Base-by-base conservation (phyloP, 35 echinoderm and acorn worm species). In the Acanthaster planci region DNA sequence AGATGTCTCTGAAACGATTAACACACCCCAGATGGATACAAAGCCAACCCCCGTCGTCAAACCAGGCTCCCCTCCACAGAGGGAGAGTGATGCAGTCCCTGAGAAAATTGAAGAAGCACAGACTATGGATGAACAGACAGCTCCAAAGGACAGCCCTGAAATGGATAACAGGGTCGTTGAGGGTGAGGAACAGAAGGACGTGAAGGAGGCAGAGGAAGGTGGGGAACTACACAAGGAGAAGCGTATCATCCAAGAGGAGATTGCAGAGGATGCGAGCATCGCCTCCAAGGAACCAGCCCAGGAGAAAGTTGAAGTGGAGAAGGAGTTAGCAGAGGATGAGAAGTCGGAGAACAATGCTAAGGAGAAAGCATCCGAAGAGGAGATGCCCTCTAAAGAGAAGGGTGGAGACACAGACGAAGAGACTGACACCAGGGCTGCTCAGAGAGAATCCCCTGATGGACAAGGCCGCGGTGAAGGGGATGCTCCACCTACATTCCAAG, bases 361-460 rank as follows among this genome's bases (percentile, higher is more conserved):
- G 54, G 89, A 91, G 58, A 72, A 82, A 39, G 57, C 39, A 26
- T 14, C 90, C 40, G 87, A 89, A 35, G 87, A 83, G 55, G 52
- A 60, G 36, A 83, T 12, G 44, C 40, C 15, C 37, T 67, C 15
- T 40, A 84, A 78, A 76, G 89, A 90, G 54, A 90, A 77, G 22
- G 76, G 44, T n/a, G 30, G 56, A 38, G 85, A 92, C n/a, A 87
- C 57, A 15, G 86, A 68, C 80, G 60, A 90, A 29, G 77, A 64
- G 27, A 85, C 80, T 53, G 39, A 51, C 21, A 21, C 42, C 17
- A 56, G 36, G 18, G 54, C 39, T 42, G 52, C 85, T 5, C 53
- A 78, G 34, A 60, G 78, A 17, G 51, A 56, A 67, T 31, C 64
- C 34, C 64, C 42, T 59, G 37, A 78, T 55, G 27, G 83, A 34